Evolutionary conservation across 2,113 vertebrate species (phyloP), one percentile per base, ranked within the genome.

Genomic region (Sylvia atricapilla): DNA sequence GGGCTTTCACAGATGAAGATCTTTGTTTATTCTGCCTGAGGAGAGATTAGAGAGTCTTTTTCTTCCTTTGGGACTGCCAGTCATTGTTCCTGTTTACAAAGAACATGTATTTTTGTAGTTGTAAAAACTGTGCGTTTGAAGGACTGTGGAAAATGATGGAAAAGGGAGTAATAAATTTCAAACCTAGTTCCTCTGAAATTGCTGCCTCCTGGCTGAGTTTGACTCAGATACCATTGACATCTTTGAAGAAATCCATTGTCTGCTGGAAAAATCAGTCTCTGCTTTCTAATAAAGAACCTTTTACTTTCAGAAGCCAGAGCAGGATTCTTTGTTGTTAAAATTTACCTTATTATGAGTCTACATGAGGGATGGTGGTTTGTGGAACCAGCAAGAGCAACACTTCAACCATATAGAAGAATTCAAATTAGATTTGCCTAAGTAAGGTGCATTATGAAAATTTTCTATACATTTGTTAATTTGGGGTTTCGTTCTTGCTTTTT

Each of bases 51-150:
- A 84, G 86, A 93, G 70, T 39, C 47, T 69, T 67, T 68, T 82
- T 97, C 70, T 95, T 96, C 92, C 91, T 91, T 84, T 74, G 75
- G 90, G 82, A 27, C 59, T 91, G 90, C 70, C 87, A 95, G 78
- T 90, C 87, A 92, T 97, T 96, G 93, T 96, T 96, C 72, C 63
- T 93, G 90, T 96, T 95, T 92, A 93, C 89, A 92, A 92, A 96
- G 90, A 73, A 81, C 12, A 9, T 84, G 85, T 88, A 93, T 86
- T 93, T 90, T 90, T 84, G 56, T 86, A 74, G 27, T 44, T 59
- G 11, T 72, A 46, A 72, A 76, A 94, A 53, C 28, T 50, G 22
- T 49, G 35, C 7, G 0, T 93, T 81, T 86, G 60, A 63, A 17
- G 15, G 30, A 46, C 44, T 86, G 64, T 79, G 69, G 59, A 68